Evolutionary conservation across 2,797 vertebrate species (phyloP).

Genomic region (Coranthus polyacanthus): DNA sequence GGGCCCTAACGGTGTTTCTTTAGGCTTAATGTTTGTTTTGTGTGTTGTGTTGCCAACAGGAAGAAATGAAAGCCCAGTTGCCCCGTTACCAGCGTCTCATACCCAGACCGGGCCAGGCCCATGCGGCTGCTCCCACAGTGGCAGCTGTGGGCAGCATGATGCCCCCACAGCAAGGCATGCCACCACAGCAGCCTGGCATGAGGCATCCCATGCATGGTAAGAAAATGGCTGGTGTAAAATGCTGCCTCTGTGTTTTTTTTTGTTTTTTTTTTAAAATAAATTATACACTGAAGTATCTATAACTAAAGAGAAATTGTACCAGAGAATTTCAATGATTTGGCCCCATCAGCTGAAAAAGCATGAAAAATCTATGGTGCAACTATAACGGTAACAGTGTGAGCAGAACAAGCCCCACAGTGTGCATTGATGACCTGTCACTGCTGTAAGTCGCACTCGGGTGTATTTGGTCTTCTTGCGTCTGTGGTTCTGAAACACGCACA

Average conservation of each 20-base stretch:
- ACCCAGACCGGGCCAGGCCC: conserved; percentile 91
- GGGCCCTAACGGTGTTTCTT: conserved; percentile 44
- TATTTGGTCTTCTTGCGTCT: no score
- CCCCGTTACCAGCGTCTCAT: conserved; percentile 95
- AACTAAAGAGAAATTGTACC: no score
- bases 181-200: conserved; percentile 95
- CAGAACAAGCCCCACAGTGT: no score
- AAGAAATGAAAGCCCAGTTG: conserved; percentile 96
- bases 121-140: conserved; percentile 90
- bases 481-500: no score
- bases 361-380: no score
- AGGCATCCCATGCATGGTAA: conserved; percentile 98
- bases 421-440: no score
- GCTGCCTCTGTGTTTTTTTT: neutral
- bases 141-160: conserved; percentile 93
- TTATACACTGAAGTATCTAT: no score
- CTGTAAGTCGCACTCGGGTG: no score
- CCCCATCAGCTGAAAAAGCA: no score
- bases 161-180: conserved; percentile 94
- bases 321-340: no score
- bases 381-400: no score
- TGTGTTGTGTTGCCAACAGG: conserved; percentile 83
- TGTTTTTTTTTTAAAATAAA: no score
- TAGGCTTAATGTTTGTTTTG: conserved; percentile 59
- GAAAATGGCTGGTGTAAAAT: neutral